phyloP scores from a whole-genome alignment of 1,140 invertebrate species.

The Bombus confusus region DNA sequence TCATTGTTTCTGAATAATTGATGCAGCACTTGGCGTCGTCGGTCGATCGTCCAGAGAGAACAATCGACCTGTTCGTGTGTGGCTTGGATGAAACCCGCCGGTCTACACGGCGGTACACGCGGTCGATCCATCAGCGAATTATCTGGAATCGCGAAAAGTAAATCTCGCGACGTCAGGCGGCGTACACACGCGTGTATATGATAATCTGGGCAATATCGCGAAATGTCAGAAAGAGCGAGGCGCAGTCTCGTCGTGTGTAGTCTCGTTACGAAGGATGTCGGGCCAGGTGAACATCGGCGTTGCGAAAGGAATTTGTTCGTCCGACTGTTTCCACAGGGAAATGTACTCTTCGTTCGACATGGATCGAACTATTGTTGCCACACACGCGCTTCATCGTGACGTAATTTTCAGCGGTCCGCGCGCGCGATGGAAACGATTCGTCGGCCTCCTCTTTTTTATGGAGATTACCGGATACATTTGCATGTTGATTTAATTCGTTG shows the following conservation, averaged over 20 bases:
- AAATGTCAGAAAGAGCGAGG: constrained; percentile 49
- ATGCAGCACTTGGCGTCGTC: constrained; percentile 51
- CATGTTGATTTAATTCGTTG: background rate
- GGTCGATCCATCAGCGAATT: constrained; percentile 48
- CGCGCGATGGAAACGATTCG: background rate
- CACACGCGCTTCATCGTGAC: background rate
- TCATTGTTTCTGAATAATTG: constrained; percentile 76
- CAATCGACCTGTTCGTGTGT: constrained; percentile 49
- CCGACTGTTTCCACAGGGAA: background rate
- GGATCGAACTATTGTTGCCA: background rate
- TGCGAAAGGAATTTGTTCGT: constrained; percentile 39
- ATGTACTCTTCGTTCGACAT: background rate
- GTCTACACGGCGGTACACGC: background rate
- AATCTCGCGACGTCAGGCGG: constrained; percentile 41
- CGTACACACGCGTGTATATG: constrained; percentile 55
- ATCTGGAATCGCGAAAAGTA: constrained; percentile 59
- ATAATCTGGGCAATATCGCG: constrained; percentile 58
- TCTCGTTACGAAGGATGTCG: constrained; percentile 16
- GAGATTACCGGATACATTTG: background rate
- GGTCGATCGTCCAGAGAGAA: constrained; percentile 31
- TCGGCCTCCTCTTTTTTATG: background rate
- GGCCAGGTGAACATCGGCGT: background rate
- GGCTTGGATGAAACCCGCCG: background rate
- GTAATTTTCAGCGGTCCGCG: background rate
- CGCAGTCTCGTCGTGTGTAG: constrained; percentile 28